Conservation (phyloP, 2,113 vertebrate species). For the Thinocorus orbignyianus region DNA sequence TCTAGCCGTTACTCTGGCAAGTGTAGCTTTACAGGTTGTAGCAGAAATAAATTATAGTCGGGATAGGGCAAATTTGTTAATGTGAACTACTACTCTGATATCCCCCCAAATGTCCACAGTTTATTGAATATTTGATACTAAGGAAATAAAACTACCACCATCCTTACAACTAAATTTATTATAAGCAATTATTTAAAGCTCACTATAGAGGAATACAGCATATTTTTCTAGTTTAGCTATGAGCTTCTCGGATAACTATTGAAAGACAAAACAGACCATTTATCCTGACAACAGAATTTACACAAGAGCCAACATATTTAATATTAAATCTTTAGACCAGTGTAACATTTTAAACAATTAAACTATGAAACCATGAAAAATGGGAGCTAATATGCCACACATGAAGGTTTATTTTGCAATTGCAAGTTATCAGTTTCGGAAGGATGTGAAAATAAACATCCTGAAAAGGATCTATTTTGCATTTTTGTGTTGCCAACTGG, state of each 20-base stretch:
- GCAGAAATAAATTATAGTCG: background rate
- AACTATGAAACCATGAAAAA: constrained; percentile 62
- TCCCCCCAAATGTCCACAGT: background rate
- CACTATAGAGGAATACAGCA: background rate
- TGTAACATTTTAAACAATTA: constrained; percentile 51
- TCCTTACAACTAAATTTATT: constrained; percentile 6
- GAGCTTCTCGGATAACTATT: constrained; percentile 1
- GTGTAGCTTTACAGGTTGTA: background rate
- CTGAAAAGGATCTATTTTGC: constrained; percentile 68
- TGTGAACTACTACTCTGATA: background rate
- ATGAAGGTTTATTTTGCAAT: constrained; percentile 60
- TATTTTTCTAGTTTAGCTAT: constrained; percentile 28
- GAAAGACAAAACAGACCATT: constrained; percentile 21
- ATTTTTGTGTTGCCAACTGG: constrained; percentile 72
- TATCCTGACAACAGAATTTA: constrained; percentile 57
- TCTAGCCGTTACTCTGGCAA: background rate
- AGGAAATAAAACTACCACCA: background rate
- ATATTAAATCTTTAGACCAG: constrained; percentile 56
- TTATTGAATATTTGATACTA: constrained; percentile 2
- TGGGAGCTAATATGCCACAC: constrained; percentile 36
- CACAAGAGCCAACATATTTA: constrained; percentile 30
- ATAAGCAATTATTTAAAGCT: constrained; percentile 32
- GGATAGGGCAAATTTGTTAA: background rate
- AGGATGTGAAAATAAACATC: constrained; percentile 74
- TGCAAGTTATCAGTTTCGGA: constrained; percentile 52